These are phyloP conservation scores for Thymelicus sylvestris DNA, from an alignment of 2,888 invertebrate species.

Conservation along the genomic window DNA sequence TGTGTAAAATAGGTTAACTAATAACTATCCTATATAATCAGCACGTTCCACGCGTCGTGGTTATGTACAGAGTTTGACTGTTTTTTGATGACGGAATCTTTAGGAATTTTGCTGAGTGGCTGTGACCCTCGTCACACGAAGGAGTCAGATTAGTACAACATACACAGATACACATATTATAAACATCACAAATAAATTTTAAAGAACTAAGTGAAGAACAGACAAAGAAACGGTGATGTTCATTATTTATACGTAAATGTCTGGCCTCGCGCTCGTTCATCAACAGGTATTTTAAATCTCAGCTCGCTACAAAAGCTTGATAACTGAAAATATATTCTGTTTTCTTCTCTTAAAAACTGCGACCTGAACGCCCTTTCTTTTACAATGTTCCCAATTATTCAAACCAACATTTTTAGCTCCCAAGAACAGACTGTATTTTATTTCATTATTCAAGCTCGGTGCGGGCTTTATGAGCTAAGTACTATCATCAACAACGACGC, in stretches of 20 bases:
- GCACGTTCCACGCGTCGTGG: too few species aligned
- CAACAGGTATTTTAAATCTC: not conserved
- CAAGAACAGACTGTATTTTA: slow-evolving; percentile 14
- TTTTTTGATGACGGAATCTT: too few species aligned
- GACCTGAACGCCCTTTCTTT: not conserved
- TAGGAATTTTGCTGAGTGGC: too few species aligned
- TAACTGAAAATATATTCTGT: not conserved
- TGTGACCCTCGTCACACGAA: too few species aligned
- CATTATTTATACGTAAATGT: not conserved
- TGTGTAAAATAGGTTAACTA: too few species aligned
- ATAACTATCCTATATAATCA: too few species aligned
- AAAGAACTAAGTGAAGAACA: too few species aligned
- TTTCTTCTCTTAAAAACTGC: not conserved
- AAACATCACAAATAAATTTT: too few species aligned
- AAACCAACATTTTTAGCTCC: slow-evolving; percentile 4
- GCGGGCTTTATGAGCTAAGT: slow-evolving; percentile 18
- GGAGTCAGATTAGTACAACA: too few species aligned
- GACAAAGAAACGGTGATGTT: too few species aligned
- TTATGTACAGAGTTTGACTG: too few species aligned
- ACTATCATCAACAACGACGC: slow-evolving; percentile 26
- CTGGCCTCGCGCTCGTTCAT: not conserved
- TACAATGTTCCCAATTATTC: not conserved
- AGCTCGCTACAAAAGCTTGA: not conserved
- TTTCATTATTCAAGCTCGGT: slow-evolving; percentile 10
- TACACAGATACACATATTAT: too few species aligned